Base-by-base conservation (phyloP, 2,888 invertebrate species). In the Leptinotarsa peninsularis region DNA sequence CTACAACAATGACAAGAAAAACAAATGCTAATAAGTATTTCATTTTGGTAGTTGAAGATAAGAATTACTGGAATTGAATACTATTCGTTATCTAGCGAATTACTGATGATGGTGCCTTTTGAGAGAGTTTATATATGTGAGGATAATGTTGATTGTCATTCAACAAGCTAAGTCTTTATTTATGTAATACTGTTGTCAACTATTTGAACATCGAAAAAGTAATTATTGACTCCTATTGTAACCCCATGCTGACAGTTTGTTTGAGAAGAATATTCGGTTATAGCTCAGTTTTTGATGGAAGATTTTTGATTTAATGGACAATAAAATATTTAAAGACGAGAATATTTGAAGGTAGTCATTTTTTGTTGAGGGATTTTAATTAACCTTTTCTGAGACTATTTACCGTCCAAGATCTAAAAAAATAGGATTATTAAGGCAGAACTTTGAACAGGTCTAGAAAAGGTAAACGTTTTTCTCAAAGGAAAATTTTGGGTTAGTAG, bases 81-180 rank as follows among this genome's bases (percentile, higher is more conserved):
- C 21, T 63, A 50, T 27, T 23, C 14, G 49, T 63, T 50, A 21
- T 27, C 43, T 63, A 27, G n/a, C 4, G 43, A 49, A 50, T 49
- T 63, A 13, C 10, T 60, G 60, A 27, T 60, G 15, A 17, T 4
- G 15, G 23, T 27, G 27, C 15, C 15, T 23, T 60, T 60, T 17
- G 60, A 60, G 4, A 5, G 23, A 60, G 60, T 60, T 71, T 71
- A 71, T 71, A 71, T 71, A 71, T 60, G 43, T 71, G 63, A 50
- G 5, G 27, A 60, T 60, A 18, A 17, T 52, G 60, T 60, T 71
- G 17, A 49, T 13, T 71, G 63, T 71, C 23, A 49, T 43, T 63
- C 63, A 69, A 15, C 4, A n/a, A 15, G 58, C 23, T 18, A 27
- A 33, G 23, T n/a, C 49, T 70, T 70, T 70, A 58, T 58, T 70